Base-by-base conservation (phyloP, 2,797 vertebrate genomes). In the Ctenochaetus hawaiiensis region DNA sequence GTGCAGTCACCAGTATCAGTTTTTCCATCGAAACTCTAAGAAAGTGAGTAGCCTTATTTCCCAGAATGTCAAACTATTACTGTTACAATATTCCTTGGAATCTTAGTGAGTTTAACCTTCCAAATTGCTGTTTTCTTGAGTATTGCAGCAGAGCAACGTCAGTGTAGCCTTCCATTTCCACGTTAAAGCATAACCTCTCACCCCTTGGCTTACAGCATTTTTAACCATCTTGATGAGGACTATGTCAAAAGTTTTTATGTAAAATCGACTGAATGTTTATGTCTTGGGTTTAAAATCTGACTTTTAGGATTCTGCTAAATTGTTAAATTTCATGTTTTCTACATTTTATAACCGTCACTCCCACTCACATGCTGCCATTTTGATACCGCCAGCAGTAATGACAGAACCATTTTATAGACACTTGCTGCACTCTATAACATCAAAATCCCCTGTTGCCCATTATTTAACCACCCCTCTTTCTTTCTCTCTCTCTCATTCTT, bases 361-460 rank as follows among this genome's bases (percentile, higher is more conserved):
- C 78, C 80, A 88, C 84, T 77, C 80, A 83, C 64, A 71, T 56
- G 71, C 87, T 83, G 77, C 74, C 65, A 71, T 80, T 84, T 74
- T 66, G 67, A 68, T 44, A 45, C 75, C 62, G 18, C 79, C 66
- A 71, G 85, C 81, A 54, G 73, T 77, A 68, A 86, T 86, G 81
- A 88, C 87, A 88, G 87, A 80, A 90, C 82, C 65, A 49, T 81
- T 77, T 80, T 64, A 84, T 78, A 69, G 76, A 85, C 75, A 87
- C 82, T 90, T 82, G 87, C 89, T 92, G 86, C 86, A 75, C 89
- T 89, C 86, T 87, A 45, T 83, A 81, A 80, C 74, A 77, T 86
- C 77, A 66, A 81, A 79, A 68, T 78, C 84, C 82, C 88, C 78
- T 64, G 76, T 82, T 86, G 83, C 71, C 63, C 73, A 86, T 88